Percentiles rank a stretch among this genome's conserved stretches.
Conservation (phyloP, 2,888 invertebrate species). For the Polyploca ridens region DNA sequence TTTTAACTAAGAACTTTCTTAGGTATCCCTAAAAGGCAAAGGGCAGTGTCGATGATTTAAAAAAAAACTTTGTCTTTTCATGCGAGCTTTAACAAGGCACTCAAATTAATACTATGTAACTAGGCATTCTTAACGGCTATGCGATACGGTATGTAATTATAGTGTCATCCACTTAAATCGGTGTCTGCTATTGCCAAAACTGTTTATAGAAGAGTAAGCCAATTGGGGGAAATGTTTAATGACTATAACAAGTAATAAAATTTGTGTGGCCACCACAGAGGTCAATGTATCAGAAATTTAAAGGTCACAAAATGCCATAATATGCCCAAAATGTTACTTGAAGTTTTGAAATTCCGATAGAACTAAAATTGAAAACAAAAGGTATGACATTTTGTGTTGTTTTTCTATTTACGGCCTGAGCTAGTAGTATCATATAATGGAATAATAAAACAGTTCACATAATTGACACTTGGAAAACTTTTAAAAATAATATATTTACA, state of each 20-base stretch:
- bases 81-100: conserved; percentile 38
- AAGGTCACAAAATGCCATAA: neutral
- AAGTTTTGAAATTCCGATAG: no score
- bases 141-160: conserved; percentile 2
- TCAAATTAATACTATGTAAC: conserved; percentile 32
- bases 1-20: neutral
- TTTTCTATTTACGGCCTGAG: no score
- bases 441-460: neutral
- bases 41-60: conserved; percentile 30
- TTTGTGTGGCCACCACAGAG: no score
- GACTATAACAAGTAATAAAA: no score
- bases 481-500: neutral
- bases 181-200: neutral
- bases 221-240: no score
- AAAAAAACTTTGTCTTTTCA: conserved; percentile 15
- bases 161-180: neutral
- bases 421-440: no score
- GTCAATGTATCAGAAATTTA: neutral
- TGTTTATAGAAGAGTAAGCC: neutral
- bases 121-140: conserved; percentile 16
- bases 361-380: no score
- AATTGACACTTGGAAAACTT: neutral
- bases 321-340: no score
- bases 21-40: conserved; percentile 24
- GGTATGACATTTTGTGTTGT: no score